Percentiles rank a stretch among this genome's conserved stretches.
phyloP scores from a whole-genome alignment of 2,113 vertebrate species.

The Speoplatyrhinus poulsoni region DNA sequence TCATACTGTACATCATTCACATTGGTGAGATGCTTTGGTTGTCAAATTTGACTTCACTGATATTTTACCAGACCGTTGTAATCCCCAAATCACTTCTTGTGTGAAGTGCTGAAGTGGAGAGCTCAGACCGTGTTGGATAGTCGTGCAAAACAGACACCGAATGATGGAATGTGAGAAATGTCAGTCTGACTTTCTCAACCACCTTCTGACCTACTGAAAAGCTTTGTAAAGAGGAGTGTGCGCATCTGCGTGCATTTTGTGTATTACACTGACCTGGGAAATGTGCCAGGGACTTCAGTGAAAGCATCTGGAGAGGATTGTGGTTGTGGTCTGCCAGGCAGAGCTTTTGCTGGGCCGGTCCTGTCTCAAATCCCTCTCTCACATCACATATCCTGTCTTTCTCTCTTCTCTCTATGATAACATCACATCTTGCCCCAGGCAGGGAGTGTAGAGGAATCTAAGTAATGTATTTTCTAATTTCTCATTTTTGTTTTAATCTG shows the following conservation, averaged over 20 bases:
- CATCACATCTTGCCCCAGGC: neutral
- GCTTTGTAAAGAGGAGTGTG: neutral
- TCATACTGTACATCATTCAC: neutral
- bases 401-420: neutral
- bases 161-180: slow-evolving; percentile 17
- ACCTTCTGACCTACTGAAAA: neutral
- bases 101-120: neutral
- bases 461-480: slow-evolving; percentile 25
- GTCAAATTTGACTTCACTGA: slow-evolving; percentile 26
- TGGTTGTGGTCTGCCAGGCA: slow-evolving; percentile 41
- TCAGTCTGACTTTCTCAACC: slow-evolving; percentile 2
- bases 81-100: slow-evolving; percentile 1
- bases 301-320: slow-evolving; percentile 45
- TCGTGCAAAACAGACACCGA: slow-evolving; percentile 16
- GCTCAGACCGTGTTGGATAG: slow-evolving; percentile 12
- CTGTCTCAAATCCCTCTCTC: slow-evolving; percentile 1
- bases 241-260: neutral
- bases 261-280: neutral
- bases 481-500: neutral
- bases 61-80: neutral
- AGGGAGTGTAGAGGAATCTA: slow-evolving; percentile 28
- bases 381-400: neutral
- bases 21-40: slow-evolving; percentile 21
- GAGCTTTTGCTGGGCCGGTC: slow-evolving; percentile 31
- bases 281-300: slow-evolving; percentile 10